A percentile compares a stretch with the other conserved stretches of the same genome.
phyloP scores from a whole-genome alignment of 2,888 invertebrate species.

The Drosophila nigricruria region DNA sequence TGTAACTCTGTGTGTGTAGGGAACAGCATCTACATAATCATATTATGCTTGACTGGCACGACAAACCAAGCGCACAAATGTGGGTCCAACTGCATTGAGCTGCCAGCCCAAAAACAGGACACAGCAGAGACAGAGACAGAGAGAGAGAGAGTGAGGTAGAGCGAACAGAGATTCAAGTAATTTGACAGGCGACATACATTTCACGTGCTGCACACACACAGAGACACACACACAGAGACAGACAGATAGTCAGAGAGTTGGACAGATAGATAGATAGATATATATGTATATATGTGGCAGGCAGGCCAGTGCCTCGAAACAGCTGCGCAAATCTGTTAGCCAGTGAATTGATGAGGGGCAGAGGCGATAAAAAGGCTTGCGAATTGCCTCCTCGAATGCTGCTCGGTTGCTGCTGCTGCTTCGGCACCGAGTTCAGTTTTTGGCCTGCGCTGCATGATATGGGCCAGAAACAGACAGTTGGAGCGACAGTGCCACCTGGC shows the following conservation, averaged over 20 bases:
- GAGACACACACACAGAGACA: constrained; percentile 13
- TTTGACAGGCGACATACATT: constrained; percentile 82
- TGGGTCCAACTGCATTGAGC: constrained; percentile 76
- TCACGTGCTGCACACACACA: constrained; percentile 54
- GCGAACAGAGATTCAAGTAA: constrained; percentile 75
- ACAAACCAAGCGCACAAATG: constrained; percentile 79
- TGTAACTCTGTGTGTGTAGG: constrained; percentile 32
- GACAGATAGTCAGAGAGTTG: constrained; percentile 25
- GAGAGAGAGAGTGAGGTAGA: background rate
- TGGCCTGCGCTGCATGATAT: constrained; percentile 66
- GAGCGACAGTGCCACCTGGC: constrained; percentile 82
- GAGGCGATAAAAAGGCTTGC: constrained; percentile 79
- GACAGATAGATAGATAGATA: constrained; percentile 13
- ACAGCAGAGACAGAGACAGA: constrained; percentile 24
- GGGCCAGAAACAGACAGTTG: constrained; percentile 68
- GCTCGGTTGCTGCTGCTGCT: background rate
- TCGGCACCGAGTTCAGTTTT: constrained; percentile 14
- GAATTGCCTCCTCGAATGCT: too few species aligned
- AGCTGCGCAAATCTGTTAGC: constrained; percentile 78
- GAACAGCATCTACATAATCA: constrained; percentile 76
- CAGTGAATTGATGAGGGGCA: constrained; percentile 79
- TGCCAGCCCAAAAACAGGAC: constrained; percentile 28
- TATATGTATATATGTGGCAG: background rate
- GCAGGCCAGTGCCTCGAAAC: constrained; percentile 28
- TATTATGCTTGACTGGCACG: constrained; percentile 80